A percentile compares a stretch with the other conserved stretches of the same genome.
These are phyloP conservation scores for Eumaeus atala DNA, from an alignment of 1,140 invertebrate species.

Conservation along the genomic window DNA sequence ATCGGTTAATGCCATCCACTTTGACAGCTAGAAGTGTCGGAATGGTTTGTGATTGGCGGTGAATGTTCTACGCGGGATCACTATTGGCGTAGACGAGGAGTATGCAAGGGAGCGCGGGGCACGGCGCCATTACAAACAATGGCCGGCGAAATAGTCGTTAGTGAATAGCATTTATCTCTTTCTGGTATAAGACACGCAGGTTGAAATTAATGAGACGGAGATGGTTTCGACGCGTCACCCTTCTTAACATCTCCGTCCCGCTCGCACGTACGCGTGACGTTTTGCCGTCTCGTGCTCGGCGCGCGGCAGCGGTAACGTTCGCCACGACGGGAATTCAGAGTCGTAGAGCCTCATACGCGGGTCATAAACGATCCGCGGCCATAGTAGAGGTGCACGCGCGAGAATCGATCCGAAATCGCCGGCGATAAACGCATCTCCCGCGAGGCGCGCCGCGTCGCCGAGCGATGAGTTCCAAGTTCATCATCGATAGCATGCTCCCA, in stretches of 20 bases:
- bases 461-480: conserved; percentile 96
- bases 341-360: conserved; percentile 73
- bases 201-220: conserved; percentile 71
- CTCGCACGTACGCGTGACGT: conserved; percentile 46
- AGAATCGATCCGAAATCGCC: conserved; percentile 69
- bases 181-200: conserved; percentile 69
- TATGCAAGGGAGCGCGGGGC: conserved; percentile 55
- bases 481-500: conserved; percentile 97
- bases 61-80: conserved; percentile 70
- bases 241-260: conserved; percentile 33
- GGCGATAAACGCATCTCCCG: conserved; percentile 70
- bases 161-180: conserved; percentile 72
- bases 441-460: conserved; percentile 72
- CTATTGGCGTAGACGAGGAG: conserved; percentile 68
- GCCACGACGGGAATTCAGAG: conserved; percentile 70
- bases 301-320: conserved; percentile 67
- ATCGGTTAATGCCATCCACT: conserved; percentile 56
- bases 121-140: conserved; percentile 68
- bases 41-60: conserved; percentile 73
- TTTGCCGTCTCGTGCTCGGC: conserved; percentile 55
- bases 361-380: conserved; percentile 74
- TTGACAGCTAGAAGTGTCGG: conserved; percentile 72
- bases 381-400: conserved; percentile 73
- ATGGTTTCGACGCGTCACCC: conserved; percentile 47
- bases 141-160: conserved; percentile 63